Percentiles rank a stretch among this genome's conserved stretches.
These are phyloP conservation scores for Lophura swinhoii DNA, from an alignment of 2,797 vertebrate genomes.

Conservation along the genomic window DNA sequence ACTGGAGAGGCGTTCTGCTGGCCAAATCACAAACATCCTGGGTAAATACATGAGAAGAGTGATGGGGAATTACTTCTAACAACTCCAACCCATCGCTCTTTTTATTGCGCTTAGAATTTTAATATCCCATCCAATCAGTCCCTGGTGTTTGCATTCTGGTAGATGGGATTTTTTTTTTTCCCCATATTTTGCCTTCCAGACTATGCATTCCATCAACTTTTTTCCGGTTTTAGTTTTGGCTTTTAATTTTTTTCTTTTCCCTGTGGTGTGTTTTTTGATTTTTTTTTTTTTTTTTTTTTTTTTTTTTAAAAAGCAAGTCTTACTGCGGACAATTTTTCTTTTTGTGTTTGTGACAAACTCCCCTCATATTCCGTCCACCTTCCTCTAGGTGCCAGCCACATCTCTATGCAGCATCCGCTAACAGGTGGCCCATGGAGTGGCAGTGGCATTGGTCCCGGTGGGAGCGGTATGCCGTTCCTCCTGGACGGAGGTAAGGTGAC, in stretches of 20 bases:
- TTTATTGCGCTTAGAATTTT: not conserved
- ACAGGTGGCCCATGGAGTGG: constrained; percentile 74
- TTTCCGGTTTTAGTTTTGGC: not conserved
- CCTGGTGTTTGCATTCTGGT: not conserved
- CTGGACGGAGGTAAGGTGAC: constrained; percentile 80
- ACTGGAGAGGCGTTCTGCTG: not conserved
- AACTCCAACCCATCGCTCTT: not conserved
- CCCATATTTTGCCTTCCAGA: not conserved
- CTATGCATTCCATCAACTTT: not conserved
- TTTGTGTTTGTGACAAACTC: constrained; percentile 31
- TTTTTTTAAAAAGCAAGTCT: not conserved
- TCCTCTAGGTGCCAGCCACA: constrained; percentile 79
- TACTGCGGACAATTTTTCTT: not conserved
- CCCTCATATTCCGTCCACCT: constrained; percentile 73
- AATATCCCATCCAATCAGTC: not conserved
- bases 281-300: not conserved
- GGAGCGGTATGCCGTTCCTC: constrained; percentile 75
- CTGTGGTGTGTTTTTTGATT: not conserved
- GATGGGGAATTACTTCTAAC: not conserved
- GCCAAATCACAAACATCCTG: not conserved
- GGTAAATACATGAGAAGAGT: not conserved
- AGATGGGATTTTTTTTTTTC: not conserved
- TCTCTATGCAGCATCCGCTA: constrained; percentile 71
- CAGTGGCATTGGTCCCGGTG: constrained; percentile 74
- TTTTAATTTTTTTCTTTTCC: not conserved